A percentile compares a stretch with the other conserved stretches of the same genome.
These are phyloP conservation scores for Acanthisitta chloris DNA, from an alignment of 2,113 vertebrate genomes.

Conservation along the genomic window DNA sequence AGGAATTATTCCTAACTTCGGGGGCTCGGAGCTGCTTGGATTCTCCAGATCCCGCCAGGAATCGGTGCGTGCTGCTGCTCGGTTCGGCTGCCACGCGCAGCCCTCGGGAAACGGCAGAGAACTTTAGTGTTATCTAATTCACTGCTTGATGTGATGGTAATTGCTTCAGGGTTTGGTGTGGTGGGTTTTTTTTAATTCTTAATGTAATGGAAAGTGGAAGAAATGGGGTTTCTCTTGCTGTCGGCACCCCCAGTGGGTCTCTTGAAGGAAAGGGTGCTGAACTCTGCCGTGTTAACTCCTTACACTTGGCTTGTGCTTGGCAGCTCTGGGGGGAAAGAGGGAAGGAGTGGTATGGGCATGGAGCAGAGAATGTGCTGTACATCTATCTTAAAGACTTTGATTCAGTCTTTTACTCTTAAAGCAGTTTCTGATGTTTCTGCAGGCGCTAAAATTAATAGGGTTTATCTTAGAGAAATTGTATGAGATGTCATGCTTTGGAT, in stretches of 20 bases:
- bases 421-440: not conserved
- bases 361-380: not conserved
- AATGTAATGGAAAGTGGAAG: not conserved
- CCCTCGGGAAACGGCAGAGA: not conserved
- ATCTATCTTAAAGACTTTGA: not conserved
- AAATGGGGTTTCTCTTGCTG: not conserved
- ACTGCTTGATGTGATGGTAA: not conserved
- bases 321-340: not conserved
- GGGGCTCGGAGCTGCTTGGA: not conserved
- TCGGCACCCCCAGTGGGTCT: not conserved
- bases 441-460: not conserved
- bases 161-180: not conserved
- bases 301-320: fast-evolving
- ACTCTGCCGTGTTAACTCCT: not conserved
- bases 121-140: not conserved
- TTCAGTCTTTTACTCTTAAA: not conserved
- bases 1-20: not conserved
- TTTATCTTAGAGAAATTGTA: not conserved
- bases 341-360: too few species aligned
- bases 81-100: fast-evolving
- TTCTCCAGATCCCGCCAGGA: not conserved
- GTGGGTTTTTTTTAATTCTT: not conserved
- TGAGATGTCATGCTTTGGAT: not conserved
- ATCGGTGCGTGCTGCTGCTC: not conserved
- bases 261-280: fast-evolving